Evolutionary conservation across 2,797 vertebrate species (phyloP), one percentile per base, ranked within the genome.

Genomic region (Calcarius lapponicus): DNA sequence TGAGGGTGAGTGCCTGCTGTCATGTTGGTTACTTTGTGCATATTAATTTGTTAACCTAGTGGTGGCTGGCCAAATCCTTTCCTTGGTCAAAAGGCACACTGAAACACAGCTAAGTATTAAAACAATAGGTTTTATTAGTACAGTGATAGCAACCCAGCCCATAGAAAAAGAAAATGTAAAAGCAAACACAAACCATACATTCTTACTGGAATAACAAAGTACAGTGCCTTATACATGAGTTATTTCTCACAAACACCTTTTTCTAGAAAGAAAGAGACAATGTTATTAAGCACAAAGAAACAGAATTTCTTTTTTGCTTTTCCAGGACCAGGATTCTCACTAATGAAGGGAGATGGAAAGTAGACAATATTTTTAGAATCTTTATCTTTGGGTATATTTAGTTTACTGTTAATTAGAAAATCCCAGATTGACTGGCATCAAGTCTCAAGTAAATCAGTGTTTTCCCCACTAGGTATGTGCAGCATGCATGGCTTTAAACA

Each of bases 1-100:
- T 61, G 65, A 71, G 65, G 38, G 32, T 19, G 61, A 74, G 48
- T 80, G 87, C 65, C 86, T 92, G 75, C 88, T 95, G 88, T 47
- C 69, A 38, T 43, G 17, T n/a, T 50, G 90, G 40, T 57, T 89
- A 57, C 79, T 85, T 83, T 88, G 89, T 86, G 75, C 82, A 47
- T 74, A 42, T 67, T 90, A 88, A 93, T 90, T 92, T 73, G 50
- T 89, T 93, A 78, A 82, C 45, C 45, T 67, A 29, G 72, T 24
- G 26, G 42, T 83, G 79, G n/a, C 45, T 88, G 85, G 42, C 57
- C 67, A 90, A 47, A 50, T 64, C 67, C 53, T 62, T 64, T 61
- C 72, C 64, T 78, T 74, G 71, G 60, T 91, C 84, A 80, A 90
- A 85, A 92, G 72, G 60, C 72, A 45, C 20, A 11, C 17, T 64